Evolutionary conservation across 2,113 vertebrate species (phyloP).

Genomic region (Panthera uncia): DNA sequence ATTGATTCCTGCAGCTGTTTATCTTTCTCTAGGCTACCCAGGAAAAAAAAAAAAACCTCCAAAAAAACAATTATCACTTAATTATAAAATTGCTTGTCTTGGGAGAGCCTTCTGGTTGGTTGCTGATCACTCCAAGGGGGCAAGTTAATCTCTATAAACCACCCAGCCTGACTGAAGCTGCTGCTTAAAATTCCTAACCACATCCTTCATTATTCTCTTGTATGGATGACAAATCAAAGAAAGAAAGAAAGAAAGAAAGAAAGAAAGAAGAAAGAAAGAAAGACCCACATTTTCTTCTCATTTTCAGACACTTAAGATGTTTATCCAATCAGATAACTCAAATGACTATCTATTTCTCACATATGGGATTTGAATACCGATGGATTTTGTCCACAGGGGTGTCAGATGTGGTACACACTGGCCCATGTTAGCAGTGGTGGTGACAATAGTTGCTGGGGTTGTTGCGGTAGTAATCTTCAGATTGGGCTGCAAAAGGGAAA

Average conservation of each 20-base stretch:
- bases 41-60: neutral
- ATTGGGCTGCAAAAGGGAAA: neutral
- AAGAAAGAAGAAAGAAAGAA: neutral
- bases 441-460: neutral
- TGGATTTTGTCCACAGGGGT: neutral
- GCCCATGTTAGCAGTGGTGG: fast-evolving
- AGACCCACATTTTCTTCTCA: slow-evolving; percentile 64
- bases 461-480: neutral
- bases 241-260: neutral
- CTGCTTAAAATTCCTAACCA: slow-evolving; percentile 85
- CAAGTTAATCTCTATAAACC: slow-evolving; percentile 82
- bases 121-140: slow-evolving; percentile 77
- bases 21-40: slow-evolving; percentile 85
- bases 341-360: slow-evolving; percentile 5
- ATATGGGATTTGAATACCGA: slow-evolving; percentile 7
- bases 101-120: slow-evolving; percentile 81
- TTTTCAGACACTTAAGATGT: slow-evolving; percentile 82
- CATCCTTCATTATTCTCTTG: slow-evolving; percentile 83
- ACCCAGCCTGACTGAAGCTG: slow-evolving; percentile 69
- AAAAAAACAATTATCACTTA: slow-evolving; percentile 90
- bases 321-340: slow-evolving; percentile 63
- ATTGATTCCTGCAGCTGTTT: slow-evolving; percentile 89
- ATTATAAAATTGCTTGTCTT: slow-evolving; percentile 88
- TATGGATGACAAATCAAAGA: slow-evolving; percentile 37
- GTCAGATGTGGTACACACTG: neutral